phyloP scores from a whole-genome alignment of 2,113 vertebrate genomes.

The Pithys albifrons region DNA sequence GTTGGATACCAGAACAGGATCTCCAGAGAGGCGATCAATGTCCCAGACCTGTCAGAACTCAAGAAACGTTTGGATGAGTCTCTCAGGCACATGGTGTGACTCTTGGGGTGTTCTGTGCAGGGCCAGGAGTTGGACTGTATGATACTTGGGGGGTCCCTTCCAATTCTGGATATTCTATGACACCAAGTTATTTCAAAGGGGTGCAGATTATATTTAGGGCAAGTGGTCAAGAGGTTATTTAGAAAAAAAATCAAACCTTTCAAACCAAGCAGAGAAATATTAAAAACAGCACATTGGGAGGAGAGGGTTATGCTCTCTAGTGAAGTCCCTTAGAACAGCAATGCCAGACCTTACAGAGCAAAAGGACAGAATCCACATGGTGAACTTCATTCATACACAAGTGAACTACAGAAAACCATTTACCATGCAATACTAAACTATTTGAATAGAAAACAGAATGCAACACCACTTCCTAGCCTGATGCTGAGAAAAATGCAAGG shows the following conservation, averaged over 20 bases:
- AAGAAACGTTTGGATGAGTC: not conserved
- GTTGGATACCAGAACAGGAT: not conserved
- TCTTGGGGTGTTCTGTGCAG: not conserved
- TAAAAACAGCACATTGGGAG: not conserved
- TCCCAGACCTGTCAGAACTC: not conserved
- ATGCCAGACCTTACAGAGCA: not conserved
- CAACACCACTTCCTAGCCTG: not conserved
- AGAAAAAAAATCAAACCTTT: not conserved
- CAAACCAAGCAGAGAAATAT: not conserved
- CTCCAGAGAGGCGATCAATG: not conserved
- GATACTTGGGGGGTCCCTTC: no score
- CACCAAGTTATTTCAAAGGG: not conserved
- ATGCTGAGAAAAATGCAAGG: not conserved
- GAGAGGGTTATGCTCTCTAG: not conserved
- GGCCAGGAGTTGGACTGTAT: no score
- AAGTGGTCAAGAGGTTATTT: not conserved
- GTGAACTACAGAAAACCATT: not conserved
- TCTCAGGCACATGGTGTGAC: not conserved
- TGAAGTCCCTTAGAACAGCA: not conserved
- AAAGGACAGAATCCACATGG: not conserved
- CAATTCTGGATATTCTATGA: not conserved
- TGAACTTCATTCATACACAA: not conserved
- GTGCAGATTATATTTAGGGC: not conserved
- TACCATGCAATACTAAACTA: not conserved
- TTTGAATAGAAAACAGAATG: not conserved